Evolutionary conservation across 2,113 vertebrate genomes (phyloP).

Genomic region (Anas platyrhynchos): DNA sequence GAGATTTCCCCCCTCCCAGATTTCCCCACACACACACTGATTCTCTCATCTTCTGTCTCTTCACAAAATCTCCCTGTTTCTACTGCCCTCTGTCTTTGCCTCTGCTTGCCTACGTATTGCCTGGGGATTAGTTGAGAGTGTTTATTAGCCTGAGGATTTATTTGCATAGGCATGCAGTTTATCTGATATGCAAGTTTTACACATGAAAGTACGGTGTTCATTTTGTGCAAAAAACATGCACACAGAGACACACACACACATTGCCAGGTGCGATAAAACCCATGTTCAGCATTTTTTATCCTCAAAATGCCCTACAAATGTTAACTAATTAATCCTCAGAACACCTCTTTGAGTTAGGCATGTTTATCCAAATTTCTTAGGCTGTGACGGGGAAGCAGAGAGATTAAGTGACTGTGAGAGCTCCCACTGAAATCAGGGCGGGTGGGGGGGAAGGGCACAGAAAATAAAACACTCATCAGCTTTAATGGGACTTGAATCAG

Average conservation of each 20-base stretch:
- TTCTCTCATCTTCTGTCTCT: not conserved
- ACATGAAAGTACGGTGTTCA: not conserved
- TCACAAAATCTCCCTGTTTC: conserved; percentile 4
- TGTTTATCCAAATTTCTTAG: not conserved
- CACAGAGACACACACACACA: not conserved
- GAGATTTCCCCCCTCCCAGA: not conserved
- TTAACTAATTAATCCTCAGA: conserved; percentile 15
- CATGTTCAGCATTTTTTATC: not conserved
- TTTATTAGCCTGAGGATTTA: not conserved
- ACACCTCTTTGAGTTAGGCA: not conserved
- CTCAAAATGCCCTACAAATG: not conserved
- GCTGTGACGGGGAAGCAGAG: not conserved
- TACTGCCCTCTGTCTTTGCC: conserved; percentile 58
- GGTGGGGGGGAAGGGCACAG: too few species aligned
- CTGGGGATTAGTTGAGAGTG: not conserved
- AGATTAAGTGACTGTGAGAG: not conserved
- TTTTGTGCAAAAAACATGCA: not conserved
- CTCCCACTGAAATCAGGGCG: not conserved
- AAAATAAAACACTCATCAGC: not conserved
- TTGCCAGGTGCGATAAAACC: not conserved
- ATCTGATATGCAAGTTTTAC: not conserved
- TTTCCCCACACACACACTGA: not conserved
- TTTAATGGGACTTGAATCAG: not conserved
- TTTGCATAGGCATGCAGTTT: not conserved
- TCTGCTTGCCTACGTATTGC: conserved; percentile 3